Percentiles rank a stretch among this genome's conserved stretches.
These are phyloP conservation scores for Litoditis marina DNA, from an alignment of 2,888 invertebrate species.

Conservation along the genomic window DNA sequence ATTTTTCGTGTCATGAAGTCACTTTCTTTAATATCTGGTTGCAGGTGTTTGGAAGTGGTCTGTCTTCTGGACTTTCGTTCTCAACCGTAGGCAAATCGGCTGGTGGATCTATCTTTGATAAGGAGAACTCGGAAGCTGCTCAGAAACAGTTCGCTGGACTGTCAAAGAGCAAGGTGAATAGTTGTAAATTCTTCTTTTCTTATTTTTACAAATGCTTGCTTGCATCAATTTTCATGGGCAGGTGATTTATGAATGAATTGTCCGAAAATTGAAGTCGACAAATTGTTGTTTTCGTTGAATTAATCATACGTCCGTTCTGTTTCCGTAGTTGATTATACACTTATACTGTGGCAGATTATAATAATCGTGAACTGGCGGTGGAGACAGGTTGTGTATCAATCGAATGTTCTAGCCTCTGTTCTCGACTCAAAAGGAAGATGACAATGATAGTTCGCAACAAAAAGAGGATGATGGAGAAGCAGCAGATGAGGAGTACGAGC, in stretches of 20 bases:
- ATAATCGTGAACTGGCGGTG: no score
- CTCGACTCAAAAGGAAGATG: conserved; percentile 16
- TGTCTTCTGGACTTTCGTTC: not conserved
- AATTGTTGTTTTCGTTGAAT: not conserved
- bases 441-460: no score
- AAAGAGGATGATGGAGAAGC: conserved; percentile 19
- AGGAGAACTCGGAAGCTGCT: conserved; percentile 27
- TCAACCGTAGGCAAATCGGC: not conserved
- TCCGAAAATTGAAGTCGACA: not conserved
- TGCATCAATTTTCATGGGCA: no score
- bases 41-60: not conserved
- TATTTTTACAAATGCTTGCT: no score
- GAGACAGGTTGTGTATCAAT: not conserved
- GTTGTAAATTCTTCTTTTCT: no score
- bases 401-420: not conserved
- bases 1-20: no score
- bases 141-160: conserved; percentile 31
- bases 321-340: no score
- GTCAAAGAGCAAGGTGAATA: conserved; percentile 26
- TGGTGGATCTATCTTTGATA: conserved; percentile 21
- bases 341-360: no score
- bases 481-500: conserved; percentile 44
- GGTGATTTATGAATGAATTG: no score
- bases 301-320: not conserved
- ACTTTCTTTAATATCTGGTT: not conserved